Conservation (phyloP, 2,797 vertebrate genomes). For the Anas bernieri region DNA sequence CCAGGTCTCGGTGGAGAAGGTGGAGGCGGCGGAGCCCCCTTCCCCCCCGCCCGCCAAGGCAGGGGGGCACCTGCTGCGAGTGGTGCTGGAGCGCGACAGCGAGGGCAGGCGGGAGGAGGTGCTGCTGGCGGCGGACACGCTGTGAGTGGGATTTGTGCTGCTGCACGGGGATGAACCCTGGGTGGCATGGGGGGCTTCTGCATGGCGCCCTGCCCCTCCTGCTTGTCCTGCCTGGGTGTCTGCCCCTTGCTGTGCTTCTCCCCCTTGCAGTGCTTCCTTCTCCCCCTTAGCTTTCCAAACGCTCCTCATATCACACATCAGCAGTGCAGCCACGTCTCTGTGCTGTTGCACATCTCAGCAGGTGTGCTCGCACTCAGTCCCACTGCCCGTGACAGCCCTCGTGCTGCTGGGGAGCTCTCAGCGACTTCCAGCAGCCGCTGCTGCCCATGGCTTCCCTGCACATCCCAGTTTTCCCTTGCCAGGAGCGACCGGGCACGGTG, state of each 20-base stretch:
- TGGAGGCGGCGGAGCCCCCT: slow-evolving; percentile 71
- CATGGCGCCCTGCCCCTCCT: background rate
- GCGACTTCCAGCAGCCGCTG: accelerated
- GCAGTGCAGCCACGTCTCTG: background rate
- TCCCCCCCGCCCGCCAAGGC: slow-evolving; percentile 30
- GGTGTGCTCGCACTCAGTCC: background rate
- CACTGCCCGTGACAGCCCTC: background rate
- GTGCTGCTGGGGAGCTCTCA: background rate
- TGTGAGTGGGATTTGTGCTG: slow-evolving; percentile 75
- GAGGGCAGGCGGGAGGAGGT: slow-evolving; percentile 86
- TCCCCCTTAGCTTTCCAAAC: accelerated
- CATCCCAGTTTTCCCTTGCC: background rate
- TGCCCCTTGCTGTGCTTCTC: background rate
- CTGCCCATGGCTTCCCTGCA: background rate
- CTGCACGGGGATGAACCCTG: background rate
- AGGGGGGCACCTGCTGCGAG: slow-evolving; percentile 77
- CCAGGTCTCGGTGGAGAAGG: slow-evolving; percentile 83
- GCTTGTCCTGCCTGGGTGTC: accelerated
- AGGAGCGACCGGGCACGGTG: slow-evolving; percentile 93
- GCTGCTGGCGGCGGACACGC: slow-evolving; percentile 83
- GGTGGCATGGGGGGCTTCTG: background rate
- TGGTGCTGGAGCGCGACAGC: slow-evolving; percentile 88
- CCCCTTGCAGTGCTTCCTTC: background rate
- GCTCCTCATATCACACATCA: background rate
- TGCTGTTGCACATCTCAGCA: background rate